phyloP scores from a whole-genome alignment of 1,140 invertebrate species.

The Tribolium madens region DNA sequence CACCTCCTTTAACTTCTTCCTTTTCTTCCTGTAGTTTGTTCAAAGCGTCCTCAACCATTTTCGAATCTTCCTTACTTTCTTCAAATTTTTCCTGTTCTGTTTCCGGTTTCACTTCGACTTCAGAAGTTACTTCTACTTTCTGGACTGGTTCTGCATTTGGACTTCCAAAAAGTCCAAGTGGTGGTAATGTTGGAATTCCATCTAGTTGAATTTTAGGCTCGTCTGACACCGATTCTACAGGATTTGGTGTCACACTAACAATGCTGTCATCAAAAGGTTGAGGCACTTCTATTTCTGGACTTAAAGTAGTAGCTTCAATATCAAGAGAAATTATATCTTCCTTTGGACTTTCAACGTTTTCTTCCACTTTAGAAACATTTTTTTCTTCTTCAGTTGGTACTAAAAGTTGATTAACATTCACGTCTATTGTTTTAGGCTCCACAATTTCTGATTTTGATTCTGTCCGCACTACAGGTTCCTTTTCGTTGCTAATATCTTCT shows the following conservation, averaged over 20 bases:
- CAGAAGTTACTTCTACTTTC: neutral
- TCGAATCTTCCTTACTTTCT: constrained; percentile 12
- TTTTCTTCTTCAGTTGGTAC: neutral
- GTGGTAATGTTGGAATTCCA: constrained; percentile 4
- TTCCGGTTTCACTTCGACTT: neutral
- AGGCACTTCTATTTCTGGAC: constrained; percentile 32
- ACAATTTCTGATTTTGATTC: neutral
- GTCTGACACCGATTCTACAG: neutral
- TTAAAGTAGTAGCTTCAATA: constrained; percentile 15
- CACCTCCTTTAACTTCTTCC: neutral
- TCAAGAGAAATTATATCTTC: neutral
- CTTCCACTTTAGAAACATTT: neutral
- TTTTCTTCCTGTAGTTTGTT: neutral
- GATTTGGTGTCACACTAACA: constrained; percentile 22
- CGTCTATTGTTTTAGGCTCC: neutral
- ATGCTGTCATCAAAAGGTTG: constrained; percentile 6
- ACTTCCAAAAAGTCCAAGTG: neutral
- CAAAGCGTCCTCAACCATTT: neutral
- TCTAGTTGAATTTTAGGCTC: neutral
- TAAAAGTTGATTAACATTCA: neutral
- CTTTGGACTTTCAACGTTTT: too few relatives aligned
- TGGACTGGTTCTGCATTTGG: neutral
- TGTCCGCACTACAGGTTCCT: neutral
- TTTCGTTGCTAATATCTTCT: too few relatives aligned
- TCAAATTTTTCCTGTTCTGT: constrained; percentile 36